Conservation (phyloP, 2,113 vertebrate genomes). For the Dromas ardeola region DNA sequence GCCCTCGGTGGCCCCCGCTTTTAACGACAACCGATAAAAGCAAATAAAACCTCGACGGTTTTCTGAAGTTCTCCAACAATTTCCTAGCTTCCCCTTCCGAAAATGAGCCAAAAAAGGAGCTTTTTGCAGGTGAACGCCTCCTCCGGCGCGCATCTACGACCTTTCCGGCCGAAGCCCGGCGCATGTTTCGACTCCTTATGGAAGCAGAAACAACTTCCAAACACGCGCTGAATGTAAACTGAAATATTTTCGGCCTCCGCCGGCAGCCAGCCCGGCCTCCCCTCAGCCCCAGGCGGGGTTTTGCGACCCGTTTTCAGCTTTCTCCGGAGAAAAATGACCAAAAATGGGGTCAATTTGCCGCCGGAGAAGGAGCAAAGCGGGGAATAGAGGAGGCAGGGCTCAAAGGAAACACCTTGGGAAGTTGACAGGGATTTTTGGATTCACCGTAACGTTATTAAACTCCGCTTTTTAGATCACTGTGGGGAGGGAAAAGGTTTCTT, state of each 20-base stretch:
- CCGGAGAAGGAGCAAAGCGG: neutral
- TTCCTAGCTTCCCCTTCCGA: too few relatives aligned
- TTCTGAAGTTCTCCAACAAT: too few relatives aligned
- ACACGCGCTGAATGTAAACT: neutral
- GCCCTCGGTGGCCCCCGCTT: neutral
- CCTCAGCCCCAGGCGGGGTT: neutral
- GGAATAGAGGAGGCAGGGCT: neutral
- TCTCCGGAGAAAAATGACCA: neutral
- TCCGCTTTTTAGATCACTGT: too few relatives aligned
- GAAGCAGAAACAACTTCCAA: neutral
- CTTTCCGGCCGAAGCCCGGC: neutral
- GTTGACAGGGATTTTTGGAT: neutral
- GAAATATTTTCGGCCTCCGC: neutral
- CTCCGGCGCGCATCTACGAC: accelerated
- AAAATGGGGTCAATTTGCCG: neutral
- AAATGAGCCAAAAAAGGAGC: too few relatives aligned
- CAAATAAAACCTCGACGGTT: too few relatives aligned
- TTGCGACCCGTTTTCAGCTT: too few relatives aligned
- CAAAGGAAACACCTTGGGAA: neutral
- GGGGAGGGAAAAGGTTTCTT: too few relatives aligned
- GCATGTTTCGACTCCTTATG: neutral
- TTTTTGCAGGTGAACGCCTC: neutral
- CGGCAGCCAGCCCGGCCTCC: neutral
- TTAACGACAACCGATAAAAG: too few relatives aligned
- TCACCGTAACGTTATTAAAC: neutral